Conservation (phyloP, 2,888 invertebrate species). For the Ichneumon xanthorius region DNA sequence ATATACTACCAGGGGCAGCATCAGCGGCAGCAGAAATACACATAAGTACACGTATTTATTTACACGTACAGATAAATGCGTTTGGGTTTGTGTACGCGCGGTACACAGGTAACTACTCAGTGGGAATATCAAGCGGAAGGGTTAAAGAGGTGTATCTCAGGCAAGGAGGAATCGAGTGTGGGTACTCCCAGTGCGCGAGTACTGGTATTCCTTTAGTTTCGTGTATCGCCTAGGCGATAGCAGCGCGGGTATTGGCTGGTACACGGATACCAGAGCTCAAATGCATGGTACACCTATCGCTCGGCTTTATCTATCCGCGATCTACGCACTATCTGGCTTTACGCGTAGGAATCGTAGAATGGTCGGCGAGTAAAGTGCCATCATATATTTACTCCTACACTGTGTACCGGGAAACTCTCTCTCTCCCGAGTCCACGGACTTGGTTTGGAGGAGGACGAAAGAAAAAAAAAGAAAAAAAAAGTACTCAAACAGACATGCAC, state of each 20-base stretch:
- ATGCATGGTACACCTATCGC: slow-evolving; percentile 42
- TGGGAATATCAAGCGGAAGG: slow-evolving; percentile 33
- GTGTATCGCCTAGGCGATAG: not conserved
- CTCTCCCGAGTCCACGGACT: slow-evolving; percentile 26
- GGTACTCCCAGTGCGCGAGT: slow-evolving; percentile 17
- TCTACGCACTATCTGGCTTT: slow-evolving; percentile 67
- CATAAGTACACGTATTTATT: slow-evolving; percentile 55
- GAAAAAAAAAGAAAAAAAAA: slow-evolving; percentile 19
- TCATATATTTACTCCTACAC: slow-evolving; percentile 69
- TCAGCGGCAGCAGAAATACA: slow-evolving; percentile 45
- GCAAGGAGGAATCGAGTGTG: slow-evolving; percentile 18
- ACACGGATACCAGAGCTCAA: not conserved
- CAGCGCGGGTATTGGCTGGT: not conserved
- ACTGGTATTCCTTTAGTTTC: slow-evolving; percentile 13
- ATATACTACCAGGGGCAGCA: slow-evolving; percentile 46
- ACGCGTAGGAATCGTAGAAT: slow-evolving; percentile 66
- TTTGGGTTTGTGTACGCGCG: slow-evolving; percentile 25
- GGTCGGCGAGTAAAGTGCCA: slow-evolving; percentile 66
- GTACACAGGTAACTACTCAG: slow-evolving; percentile 42
- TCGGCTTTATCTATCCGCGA: slow-evolving; percentile 60
- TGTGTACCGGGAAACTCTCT: slow-evolving; percentile 48
- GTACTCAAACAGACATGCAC: slow-evolving; percentile 36
- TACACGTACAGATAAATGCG: slow-evolving; percentile 45
- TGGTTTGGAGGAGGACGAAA: not conserved
- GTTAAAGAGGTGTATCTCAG: slow-evolving; percentile 34